Base-by-base conservation (phyloP, 2,797 vertebrate genomes). In the Antrozous pallidus region DNA sequence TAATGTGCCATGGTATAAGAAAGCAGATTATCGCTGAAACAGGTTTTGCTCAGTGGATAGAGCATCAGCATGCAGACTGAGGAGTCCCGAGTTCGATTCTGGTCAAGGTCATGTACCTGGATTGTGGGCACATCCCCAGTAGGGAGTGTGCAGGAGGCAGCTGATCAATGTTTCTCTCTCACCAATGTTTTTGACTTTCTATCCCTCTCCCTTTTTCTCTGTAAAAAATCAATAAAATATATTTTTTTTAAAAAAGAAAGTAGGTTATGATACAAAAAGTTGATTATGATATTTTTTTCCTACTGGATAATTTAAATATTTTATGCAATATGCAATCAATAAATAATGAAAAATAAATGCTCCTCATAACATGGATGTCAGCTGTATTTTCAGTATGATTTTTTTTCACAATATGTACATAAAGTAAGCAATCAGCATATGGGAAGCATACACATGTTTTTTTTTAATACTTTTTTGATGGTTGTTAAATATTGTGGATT, bases 321-420 rank as follows among this genome's bases (percentile, higher is more conserved):
- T 74, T 45, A 85, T 61, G 58, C 40, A 73, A 74, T 61, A 65
- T 49, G 4, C 58, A 84, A 90, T 54, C 4, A 86, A 58, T 73
- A 80, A 79, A 73, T 67, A 74, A 54, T 56, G 83, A 85, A 54
- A 80, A 85, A 42, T 75, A 22, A 81, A 63, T 33, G 1, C 40
- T 61, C 16, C 80, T 90, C 81, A 77, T 38, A 84, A 88, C 87
- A n/a, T 95, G 42, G 91, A 74, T 94, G 86, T 45, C 95, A 97
- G 95, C 94, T 95, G 71, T 93, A 96, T 82, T 97, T 97, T 97
- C 86, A 96, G 92, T 92, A 96, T 89, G 93, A 96, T 4, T 79
- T 97, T 98, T 95, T 96, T 97, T 97, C 92, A 97, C 93, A 54
- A 54, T 95, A 95, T 91, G 80, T 92, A 97, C 93, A 96, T 63